phyloP scores from a whole-genome alignment of 2,888 invertebrate genomes.

The Panzeria rudis region DNA sequence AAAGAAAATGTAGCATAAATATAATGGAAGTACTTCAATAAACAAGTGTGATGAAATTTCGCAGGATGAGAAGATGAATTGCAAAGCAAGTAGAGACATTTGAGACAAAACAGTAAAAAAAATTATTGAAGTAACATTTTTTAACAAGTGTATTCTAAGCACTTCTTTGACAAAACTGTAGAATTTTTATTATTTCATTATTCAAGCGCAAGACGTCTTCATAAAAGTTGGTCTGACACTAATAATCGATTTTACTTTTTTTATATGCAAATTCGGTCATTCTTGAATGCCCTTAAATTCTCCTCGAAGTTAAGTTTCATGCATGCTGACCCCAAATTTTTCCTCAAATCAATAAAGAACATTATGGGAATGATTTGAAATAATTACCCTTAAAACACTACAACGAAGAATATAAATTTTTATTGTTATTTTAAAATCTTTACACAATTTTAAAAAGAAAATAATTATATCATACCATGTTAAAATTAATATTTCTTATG shows the following conservation, averaged over 20 bases:
- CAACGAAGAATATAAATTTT: not conserved
- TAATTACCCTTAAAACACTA: not conserved
- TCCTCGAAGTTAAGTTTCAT: too few species aligned
- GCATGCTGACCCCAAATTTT: too few species aligned
- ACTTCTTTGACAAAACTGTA: not conserved
- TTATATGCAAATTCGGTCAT: too few species aligned
- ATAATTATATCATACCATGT: not conserved
- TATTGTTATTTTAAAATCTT: not conserved
- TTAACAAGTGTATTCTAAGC: not conserved
- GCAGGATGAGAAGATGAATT: not conserved
- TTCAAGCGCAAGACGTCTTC: too few species aligned
- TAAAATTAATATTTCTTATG: not conserved
- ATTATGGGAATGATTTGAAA: not conserved
- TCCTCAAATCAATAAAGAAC: too few species aligned
- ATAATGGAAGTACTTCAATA: not conserved
- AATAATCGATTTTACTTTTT: too few species aligned
- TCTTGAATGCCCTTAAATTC: too few species aligned
- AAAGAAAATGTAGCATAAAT: constrained; percentile 13
- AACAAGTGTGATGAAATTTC: constrained; percentile 5
- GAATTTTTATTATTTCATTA: too few species aligned
- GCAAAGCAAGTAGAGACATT: not conserved
- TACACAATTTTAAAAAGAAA: not conserved
- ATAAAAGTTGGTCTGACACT: too few species aligned
- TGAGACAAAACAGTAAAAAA: not conserved
- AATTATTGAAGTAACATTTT: not conserved